phyloP scores from a whole-genome alignment of 2,888 invertebrate genomes.

The Chloroclystis v-ata region DNA sequence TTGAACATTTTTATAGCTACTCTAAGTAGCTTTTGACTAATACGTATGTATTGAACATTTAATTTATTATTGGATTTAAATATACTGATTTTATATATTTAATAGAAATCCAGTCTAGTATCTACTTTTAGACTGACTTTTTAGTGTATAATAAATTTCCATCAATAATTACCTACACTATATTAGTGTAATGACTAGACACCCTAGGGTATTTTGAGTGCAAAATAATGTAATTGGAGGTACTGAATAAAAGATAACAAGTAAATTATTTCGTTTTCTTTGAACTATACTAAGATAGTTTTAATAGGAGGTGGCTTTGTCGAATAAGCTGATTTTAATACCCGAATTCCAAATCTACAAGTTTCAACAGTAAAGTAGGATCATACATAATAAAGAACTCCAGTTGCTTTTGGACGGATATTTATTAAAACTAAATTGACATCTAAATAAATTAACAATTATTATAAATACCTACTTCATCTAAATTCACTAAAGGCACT shows the following conservation, averaged over 20 bases:
- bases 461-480: slow-evolving; percentile 32
- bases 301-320: too few relatives aligned
- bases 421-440: slow-evolving; percentile 36
- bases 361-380: too few relatives aligned
- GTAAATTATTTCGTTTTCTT: slow-evolving; percentile 12
- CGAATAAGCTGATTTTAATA: too few relatives aligned
- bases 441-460: slow-evolving; percentile 39
- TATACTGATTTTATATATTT: slow-evolving; percentile 2
- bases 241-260: slow-evolving; percentile 47
- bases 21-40: slow-evolving; percentile 5
- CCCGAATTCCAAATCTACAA: too few relatives aligned
- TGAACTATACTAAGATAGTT: too few relatives aligned
- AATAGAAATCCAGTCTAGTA: slow-evolving; percentile 20
- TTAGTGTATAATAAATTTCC: slow-evolving; percentile 37
- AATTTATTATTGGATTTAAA: not conserved
- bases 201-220: slow-evolving; percentile 46
- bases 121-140: slow-evolving; percentile 27
- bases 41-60: slow-evolving; percentile 5
- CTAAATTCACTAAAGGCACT: slow-evolving; percentile 55
- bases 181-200: slow-evolving; percentile 72
- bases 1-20: not conserved
- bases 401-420: slow-evolving; percentile 48
- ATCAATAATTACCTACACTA: slow-evolving; percentile 66
- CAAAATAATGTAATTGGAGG: slow-evolving; percentile 51
- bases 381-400: slow-evolving; percentile 24